Evolutionary conservation across 2,797 vertebrate species (phyloP).

Genomic region (Chiroxiphia lanceolata): DNA sequence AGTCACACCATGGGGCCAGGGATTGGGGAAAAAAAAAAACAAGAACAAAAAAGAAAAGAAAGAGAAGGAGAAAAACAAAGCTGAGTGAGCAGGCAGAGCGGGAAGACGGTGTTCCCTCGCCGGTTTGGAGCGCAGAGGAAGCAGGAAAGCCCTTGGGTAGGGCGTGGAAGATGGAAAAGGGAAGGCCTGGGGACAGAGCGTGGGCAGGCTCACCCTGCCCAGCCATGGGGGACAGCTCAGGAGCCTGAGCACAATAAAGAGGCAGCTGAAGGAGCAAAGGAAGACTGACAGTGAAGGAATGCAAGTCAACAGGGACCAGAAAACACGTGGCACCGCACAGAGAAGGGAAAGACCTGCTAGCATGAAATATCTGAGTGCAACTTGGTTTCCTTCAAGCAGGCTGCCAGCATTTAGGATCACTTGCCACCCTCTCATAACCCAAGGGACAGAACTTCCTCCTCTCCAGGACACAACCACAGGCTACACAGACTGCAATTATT

Average conservation of each 20-base stretch:
- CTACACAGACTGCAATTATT: neutral
- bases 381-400: accelerated
- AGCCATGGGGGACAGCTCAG: neutral
- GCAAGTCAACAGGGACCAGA: neutral
- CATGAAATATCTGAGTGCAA: neutral
- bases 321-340: neutral
- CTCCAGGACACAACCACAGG: neutral
- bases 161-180: neutral
- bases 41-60: accelerated
- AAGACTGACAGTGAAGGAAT: neutral
- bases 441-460: accelerated
- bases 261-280: accelerated
- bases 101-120: neutral
- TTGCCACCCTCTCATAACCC: neutral
- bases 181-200: neutral
- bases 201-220: neutral
- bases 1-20: neutral
- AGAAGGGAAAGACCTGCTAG: neutral
- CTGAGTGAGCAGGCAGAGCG: neutral
- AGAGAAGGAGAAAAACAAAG: accelerated
- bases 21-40: neutral
- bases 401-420: neutral
- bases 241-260: neutral
- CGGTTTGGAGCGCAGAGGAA: neutral
- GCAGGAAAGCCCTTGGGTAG: neutral